These are phyloP conservation scores for Tachina grossa DNA, from an alignment of 2,888 invertebrate genomes.

Conservation along the genomic window DNA sequence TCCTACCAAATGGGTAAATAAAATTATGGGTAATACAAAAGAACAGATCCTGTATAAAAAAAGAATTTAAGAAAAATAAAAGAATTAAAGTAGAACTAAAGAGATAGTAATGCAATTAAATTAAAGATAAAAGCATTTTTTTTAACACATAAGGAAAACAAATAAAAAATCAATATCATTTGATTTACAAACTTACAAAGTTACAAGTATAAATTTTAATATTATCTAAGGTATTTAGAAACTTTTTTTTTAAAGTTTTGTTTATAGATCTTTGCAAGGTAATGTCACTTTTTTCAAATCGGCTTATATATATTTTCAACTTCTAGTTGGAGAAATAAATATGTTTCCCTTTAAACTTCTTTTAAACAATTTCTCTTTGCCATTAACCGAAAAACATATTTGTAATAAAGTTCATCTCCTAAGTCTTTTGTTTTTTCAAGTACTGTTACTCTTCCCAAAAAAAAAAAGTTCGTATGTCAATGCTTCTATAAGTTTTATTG, in stretches of 20 bases:
- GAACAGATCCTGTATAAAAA: background rate
- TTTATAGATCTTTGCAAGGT: no score
- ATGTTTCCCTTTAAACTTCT: background rate
- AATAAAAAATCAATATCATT: no score
- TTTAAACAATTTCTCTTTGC: background rate
- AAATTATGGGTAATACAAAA: background rate
- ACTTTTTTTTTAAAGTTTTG: no score
- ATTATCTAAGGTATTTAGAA: no score
- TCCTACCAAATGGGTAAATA: background rate
- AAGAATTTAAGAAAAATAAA: background rate
- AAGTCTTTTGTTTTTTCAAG: conserved; percentile 41
- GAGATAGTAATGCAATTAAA: background rate
- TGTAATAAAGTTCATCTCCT: conserved; percentile 18
- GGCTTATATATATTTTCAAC: no score
- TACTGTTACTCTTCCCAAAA: background rate
- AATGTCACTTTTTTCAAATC: no score
- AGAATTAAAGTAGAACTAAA: background rate
- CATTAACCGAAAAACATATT: background rate
- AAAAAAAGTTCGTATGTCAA: background rate
- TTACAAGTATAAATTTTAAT: no score
- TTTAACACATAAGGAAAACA: no score
- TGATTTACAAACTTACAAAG: no score
- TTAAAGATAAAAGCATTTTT: no score
- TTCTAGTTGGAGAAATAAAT: no score
- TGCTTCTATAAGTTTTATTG: background rate